These are phyloP conservation scores for Ditylenchus weischeri DNA, from an alignment of 2,888 invertebrate genomes.

Conservation along the genomic window DNA sequence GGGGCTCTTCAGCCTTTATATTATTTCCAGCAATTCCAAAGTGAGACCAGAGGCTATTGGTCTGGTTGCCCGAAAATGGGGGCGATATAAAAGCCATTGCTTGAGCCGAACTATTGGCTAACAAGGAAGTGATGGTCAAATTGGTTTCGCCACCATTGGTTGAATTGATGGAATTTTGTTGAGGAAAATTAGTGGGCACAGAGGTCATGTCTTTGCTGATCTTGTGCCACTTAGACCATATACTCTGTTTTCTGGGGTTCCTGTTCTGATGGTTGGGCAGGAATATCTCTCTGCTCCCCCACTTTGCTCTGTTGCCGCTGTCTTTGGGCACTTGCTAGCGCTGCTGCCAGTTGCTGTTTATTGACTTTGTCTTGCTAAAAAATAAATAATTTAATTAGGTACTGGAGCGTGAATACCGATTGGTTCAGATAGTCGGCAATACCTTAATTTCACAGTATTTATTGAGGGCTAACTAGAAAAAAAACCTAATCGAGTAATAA, in stretches of 20 bases:
- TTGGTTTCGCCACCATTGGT: not conserved
- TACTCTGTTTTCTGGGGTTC: slow-evolving; percentile 1
- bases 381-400: not conserved
- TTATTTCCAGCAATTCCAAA: not conserved
- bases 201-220: slow-evolving; percentile 5
- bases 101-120: slow-evolving; percentile 3
- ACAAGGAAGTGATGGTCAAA: not conserved
- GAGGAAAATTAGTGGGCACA: not conserved
- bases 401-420: not conserved
- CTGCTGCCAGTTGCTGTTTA: slow-evolving; percentile 11
- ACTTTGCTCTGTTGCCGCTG: slow-evolving; percentile 1
- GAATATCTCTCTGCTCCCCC: not conserved
- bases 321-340: slow-evolving; percentile 5
- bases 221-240: slow-evolving; percentile 1
- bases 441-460: no score
- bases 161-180: not conserved
- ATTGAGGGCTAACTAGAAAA: no score
- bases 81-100: not conserved
- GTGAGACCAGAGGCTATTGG: not conserved
- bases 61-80: not conserved
- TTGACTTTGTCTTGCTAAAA: slow-evolving; percentile 23
- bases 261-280: not conserved
- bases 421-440: no score
- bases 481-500: no score
- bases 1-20: no score